A percentile compares a stretch with the other conserved stretches of the same genome.
Evolutionary conservation across 1,140 invertebrate species (phyloP).

Genomic region (Eriosoma lanigerum): DNA sequence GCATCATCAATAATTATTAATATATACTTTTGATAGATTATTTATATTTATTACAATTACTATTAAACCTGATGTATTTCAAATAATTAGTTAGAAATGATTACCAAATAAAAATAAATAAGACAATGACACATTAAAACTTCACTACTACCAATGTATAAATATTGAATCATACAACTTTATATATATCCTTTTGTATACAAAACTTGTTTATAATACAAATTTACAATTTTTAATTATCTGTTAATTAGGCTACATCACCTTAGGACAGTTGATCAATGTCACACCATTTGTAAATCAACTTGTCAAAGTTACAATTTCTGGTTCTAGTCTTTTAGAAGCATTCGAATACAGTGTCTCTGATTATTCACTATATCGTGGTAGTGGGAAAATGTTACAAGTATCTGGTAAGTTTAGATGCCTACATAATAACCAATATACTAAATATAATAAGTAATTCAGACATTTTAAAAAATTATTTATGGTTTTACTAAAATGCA

Average conservation of each 20-base stretch:
- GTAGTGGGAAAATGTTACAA: constrained; percentile 19
- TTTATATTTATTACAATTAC: too few relatives aligned
- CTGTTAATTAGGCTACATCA: constrained; percentile 61
- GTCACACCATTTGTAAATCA: constrained; percentile 65
- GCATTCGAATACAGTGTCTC: constrained; percentile 52
- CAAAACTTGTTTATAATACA: background rate
- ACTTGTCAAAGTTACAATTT: constrained; percentile 60
- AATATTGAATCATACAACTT: too few relatives aligned
- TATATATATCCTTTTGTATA: too few relatives aligned
- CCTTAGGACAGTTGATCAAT: constrained; percentile 62
- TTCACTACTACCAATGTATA: too few relatives aligned
- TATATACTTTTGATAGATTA: too few relatives aligned
- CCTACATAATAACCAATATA: background rate
- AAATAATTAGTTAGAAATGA: too few relatives aligned
- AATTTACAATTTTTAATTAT: background rate
- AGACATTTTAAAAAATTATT: background rate
- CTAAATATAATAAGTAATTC: background rate
- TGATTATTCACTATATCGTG: constrained; percentile 29
- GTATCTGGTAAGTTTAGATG: constrained; percentile 36
- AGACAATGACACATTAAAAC: too few relatives aligned
- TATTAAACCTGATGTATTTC: too few relatives aligned
- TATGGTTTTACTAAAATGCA: background rate
- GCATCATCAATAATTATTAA: too few relatives aligned
- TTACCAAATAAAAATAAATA: too few relatives aligned
- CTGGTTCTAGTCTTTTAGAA: constrained; percentile 57